A percentile compares a stretch with the other conserved stretches of the same genome.
Evolutionary conservation across 2,888 invertebrate species (phyloP).

Genomic region (Macropis europaea): DNA sequence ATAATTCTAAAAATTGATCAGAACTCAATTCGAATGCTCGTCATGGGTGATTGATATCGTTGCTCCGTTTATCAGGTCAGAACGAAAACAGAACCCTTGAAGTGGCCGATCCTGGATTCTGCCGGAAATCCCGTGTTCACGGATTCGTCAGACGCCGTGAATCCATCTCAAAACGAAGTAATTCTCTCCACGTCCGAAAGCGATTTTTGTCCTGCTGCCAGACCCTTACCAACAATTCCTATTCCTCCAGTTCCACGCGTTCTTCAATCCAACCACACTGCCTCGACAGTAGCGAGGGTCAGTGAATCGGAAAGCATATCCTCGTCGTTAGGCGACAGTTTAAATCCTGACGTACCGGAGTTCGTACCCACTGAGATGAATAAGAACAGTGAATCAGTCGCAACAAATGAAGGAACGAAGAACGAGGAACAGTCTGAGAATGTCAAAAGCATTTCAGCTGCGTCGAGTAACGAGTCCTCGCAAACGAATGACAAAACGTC

Average conservation of each 20-base stretch:
- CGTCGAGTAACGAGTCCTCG: slow-evolving; percentile 16
- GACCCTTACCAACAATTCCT: slow-evolving; percentile 85
- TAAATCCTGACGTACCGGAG: slow-evolving; percentile 93
- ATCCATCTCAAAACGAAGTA: slow-evolving; percentile 66
- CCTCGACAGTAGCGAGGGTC: slow-evolving; percentile 49
- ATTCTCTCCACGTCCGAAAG: slow-evolving; percentile 52
- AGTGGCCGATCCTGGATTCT: slow-evolving; percentile 92
- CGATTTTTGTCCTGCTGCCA: slow-evolving; percentile 82
- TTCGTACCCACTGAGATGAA: slow-evolving; percentile 84
- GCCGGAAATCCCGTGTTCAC: slow-evolving; percentile 59
- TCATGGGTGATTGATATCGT: background rate
- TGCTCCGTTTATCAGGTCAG: slow-evolving; percentile 84
- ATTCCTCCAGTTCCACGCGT: slow-evolving; percentile 87
- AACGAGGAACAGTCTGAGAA: slow-evolving; percentile 68
- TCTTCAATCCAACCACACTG: slow-evolving; percentile 76
- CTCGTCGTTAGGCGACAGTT: slow-evolving; percentile 81
- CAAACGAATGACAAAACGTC: slow-evolving; percentile 6
- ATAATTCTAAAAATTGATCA: background rate
- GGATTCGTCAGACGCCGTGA: slow-evolving; percentile 75
- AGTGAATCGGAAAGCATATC: slow-evolving; percentile 71
- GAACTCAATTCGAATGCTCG: background rate
- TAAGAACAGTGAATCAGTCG: slow-evolving; percentile 34
- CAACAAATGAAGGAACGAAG: slow-evolving; percentile 49
- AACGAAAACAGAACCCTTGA: slow-evolving; percentile 89
- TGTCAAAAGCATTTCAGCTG: slow-evolving; percentile 30